Percentiles rank a stretch among this genome's conserved stretches.
These are phyloP conservation scores for Drosophila biarmipes DNA, from an alignment of 1,140 invertebrate genomes.

Conservation along the genomic window DNA sequence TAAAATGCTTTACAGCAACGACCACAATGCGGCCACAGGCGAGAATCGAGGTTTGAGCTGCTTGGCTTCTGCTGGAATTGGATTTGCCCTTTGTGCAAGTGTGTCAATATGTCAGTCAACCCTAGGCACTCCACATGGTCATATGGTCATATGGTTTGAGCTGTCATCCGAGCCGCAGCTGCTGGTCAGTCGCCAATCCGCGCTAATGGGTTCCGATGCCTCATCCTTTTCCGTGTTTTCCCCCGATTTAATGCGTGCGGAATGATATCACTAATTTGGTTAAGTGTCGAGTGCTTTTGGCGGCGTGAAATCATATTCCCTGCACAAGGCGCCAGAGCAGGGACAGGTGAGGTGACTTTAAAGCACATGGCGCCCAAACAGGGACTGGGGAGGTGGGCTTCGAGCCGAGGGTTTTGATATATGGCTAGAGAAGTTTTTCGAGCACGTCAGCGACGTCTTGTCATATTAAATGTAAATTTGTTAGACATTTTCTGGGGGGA, in stretches of 20 bases:
- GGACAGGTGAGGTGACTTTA: slow-evolving; percentile 2
- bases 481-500: slow-evolving; percentile 34
- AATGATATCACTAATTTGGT: slow-evolving; percentile 46
- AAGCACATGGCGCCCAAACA: background rate
- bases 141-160: background rate
- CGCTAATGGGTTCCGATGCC: slow-evolving; percentile 55
- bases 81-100: slow-evolving; percentile 35
- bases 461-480: slow-evolving; percentile 78
- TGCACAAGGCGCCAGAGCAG: background rate
- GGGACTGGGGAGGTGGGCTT: background rate
- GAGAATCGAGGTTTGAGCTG: slow-evolving; percentile 21
- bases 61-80: slow-evolving; percentile 45
- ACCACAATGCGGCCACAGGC: slow-evolving; percentile 49
- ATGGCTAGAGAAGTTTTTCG: slow-evolving; percentile 3
- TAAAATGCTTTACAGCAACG: slow-evolving; percentile 77
- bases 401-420: slow-evolving; percentile 11
- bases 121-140: background rate
- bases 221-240: slow-evolving; percentile 8
- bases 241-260: slow-evolving; percentile 17
- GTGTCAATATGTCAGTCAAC: slow-evolving; percentile 68
- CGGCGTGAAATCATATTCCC: slow-evolving; percentile 16
- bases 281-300: slow-evolving; percentile 43
- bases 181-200: slow-evolving; percentile 54
- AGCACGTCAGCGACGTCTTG: slow-evolving; percentile 38
- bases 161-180: slow-evolving; percentile 37